Base-by-base conservation (phyloP, 2,888 invertebrate genomes). In the Gymnoscelis rufifasciata region DNA sequence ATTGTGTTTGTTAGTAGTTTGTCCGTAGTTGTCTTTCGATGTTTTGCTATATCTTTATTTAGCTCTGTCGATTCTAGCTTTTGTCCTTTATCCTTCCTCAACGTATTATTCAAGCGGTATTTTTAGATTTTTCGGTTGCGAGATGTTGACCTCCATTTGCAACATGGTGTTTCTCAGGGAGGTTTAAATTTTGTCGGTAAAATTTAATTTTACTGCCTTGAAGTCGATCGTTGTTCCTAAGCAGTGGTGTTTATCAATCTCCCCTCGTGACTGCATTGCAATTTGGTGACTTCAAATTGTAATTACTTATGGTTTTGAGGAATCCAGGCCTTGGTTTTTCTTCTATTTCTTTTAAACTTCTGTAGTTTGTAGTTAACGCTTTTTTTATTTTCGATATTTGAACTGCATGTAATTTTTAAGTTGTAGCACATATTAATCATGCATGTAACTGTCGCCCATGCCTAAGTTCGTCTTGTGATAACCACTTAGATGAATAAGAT, bases 201-300 rank as follows among this genome's bases (percentile, higher is more conserved):
- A 56, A 56, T 68, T 57, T 72, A 72, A 69, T 57, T 50, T 55
- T 54, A 52, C 64, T 66, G 68, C 62, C 72, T 75, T 74, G 69
- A 63, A 65, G 55, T n/a, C 6, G 52, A 56, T 67, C 73, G 52
- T 52, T 52, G 35, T 45, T 68, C 63, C 57, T 68, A 51, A 59
- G 62, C 65, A 82, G 88, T 86, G 87, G 87, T 87, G 83, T 82
- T 63, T 61, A 60, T 67, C 66, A 81, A 88, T 89, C 89, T 89
- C 89, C 87, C 86, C 89, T 89, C 88, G 89, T 89, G 86, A 89
- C 89, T 89, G 89, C 86, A 89, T 88, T 88, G 79, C 80, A 83
- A 83, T 79, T 86, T 88, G 88, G 88, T 87, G 79, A 87, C 87
- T 88, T 87, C 84, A 84, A 81, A 87, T 82, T 84, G 87, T 87